Base-by-base conservation (phyloP, 1,140 invertebrate species). In the Calliphora vicina region DNA sequence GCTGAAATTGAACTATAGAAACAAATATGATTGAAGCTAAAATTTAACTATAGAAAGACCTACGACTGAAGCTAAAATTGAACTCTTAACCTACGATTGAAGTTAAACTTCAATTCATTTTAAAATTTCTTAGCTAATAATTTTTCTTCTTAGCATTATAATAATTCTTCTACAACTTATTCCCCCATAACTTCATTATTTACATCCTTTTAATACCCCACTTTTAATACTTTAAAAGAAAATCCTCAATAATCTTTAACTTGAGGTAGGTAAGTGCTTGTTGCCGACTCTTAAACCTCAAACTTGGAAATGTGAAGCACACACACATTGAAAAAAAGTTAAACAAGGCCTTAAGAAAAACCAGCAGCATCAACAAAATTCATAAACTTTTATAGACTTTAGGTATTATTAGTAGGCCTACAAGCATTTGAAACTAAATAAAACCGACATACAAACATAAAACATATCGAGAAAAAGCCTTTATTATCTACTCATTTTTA, bases 201-300 rank as follows among this genome's bases (percentile, higher is more conserved):
- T 5, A 35, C 35, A 35, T 10, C 10, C 10, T 35, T 35, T 35
- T 35, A 29, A 35, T 35, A 35, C 35, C 35, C 35, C 10, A 0
- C 35, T 35, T 35, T 8, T 8, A 35, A 35, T 35, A 35, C 45
- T 15, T 17, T 15, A 13, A 78, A 25, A 78, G 17, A 76, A 78
- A 43, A 20, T 43, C 20, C 74, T 45, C 20, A 78, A 78, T 78
- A 78, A 78, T 78, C 74, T 78, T 78, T 9, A 25, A 43, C 8
- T 45, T 78, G 74, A 29, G 74, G 74, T 78, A 78, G 74, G 74
- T 78, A 78, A 78, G 74, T 78, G 74, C 15, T 45, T 42, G 20
- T 78, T 78, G 35, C 35, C 5, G 6, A 10, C 35, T 35, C 74
- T 78, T 78, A 78, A 78, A 20, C 35, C 42, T 78, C n/a, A 67